Conservation (phyloP, 2,113 vertebrate genomes). For the Lycaon pictus region DNA sequence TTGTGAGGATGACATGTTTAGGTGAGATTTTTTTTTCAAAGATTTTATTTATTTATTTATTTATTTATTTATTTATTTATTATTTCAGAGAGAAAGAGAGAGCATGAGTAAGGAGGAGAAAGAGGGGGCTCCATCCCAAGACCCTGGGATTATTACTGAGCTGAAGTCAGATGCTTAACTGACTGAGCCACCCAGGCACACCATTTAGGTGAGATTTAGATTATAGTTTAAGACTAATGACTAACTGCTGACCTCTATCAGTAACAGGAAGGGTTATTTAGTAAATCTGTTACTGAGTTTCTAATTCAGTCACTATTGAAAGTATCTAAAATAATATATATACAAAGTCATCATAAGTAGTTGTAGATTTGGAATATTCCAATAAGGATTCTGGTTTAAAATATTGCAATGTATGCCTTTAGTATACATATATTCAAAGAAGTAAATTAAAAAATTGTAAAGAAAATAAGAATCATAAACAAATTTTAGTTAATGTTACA, state of each 20-base stretch:
- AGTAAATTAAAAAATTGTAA: background rate
- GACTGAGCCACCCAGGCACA: too few relatives aligned
- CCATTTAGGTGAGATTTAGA: background rate
- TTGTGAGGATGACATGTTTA: background rate
- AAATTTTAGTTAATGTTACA: constrained; percentile 25
- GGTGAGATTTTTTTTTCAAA: background rate
- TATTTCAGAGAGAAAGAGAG: too few relatives aligned
- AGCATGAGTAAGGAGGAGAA: too few relatives aligned
- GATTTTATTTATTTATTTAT: too few relatives aligned
- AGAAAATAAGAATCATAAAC: background rate
- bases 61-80: too few relatives aligned
- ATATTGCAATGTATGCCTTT: constrained; percentile 10
- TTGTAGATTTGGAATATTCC: background rate
- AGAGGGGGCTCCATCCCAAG: too few relatives aligned
- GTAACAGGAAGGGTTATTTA: background rate
- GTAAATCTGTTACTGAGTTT: constrained; percentile 16
- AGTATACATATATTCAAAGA: constrained; percentile 9
- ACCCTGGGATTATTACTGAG: too few relatives aligned
- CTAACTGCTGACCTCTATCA: background rate
- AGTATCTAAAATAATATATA: constrained; percentile 33
- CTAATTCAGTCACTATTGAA: constrained; percentile 31
- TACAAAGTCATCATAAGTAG: background rate
- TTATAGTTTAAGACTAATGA: constrained; percentile 32
- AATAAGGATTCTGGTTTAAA: constrained; percentile 42
- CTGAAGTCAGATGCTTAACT: too few relatives aligned